Conservation (phyloP, 2,113 vertebrate species). For the Solea solea region DNA sequence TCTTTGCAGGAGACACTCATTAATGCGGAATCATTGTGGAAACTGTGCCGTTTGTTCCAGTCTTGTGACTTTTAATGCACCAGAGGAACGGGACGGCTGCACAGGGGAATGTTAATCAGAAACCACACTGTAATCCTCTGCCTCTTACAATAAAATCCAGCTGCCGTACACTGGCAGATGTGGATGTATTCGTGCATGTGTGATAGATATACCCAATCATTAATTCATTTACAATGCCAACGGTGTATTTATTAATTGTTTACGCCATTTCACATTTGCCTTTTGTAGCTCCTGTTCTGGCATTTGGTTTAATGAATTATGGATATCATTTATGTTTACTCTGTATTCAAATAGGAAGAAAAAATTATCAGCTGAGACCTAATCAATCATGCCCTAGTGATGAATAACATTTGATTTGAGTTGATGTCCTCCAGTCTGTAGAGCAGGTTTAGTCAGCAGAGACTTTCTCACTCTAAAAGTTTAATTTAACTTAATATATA, state of each 20-base stretch:
- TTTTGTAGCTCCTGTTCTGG: background rate
- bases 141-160: constrained; percentile 26
- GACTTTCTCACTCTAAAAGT: background rate
- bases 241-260: constrained; percentile 2
- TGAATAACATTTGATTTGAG: background rate
- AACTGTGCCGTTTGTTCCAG: constrained; percentile 74
- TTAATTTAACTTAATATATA: no score
- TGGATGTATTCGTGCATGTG: background rate
- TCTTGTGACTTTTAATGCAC: constrained; percentile 73
- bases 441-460: background rate
- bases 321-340: background rate
- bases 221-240: constrained; percentile 7
- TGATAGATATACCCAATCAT: constrained; percentile 9
- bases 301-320: constrained; percentile 3
- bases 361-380: constrained; percentile 15
- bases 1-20: constrained; percentile 71
- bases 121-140: constrained; percentile 34
- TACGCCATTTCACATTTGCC: background rate
- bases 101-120: constrained; percentile 57
- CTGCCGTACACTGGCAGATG: background rate
- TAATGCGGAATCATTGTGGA: constrained; percentile 71
- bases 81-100: constrained; percentile 60
- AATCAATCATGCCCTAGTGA: constrained; percentile 25
- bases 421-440: background rate
- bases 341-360: constrained; percentile 17